These are phyloP conservation scores for Psammodynastes pulverulentus DNA, from an alignment of 2,113 vertebrate species.

Conservation along the genomic window DNA sequence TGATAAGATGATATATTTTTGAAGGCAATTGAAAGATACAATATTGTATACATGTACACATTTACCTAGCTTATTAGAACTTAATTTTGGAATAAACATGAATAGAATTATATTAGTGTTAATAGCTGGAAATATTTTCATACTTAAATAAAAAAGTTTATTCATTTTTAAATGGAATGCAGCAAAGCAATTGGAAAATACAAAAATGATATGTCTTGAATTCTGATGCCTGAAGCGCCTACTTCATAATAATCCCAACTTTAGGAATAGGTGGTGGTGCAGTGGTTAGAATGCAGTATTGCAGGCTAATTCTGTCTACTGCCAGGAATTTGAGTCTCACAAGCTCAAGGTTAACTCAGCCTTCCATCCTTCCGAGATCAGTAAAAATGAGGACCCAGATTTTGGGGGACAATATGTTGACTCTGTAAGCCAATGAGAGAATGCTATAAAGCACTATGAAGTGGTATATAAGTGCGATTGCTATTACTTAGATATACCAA, in stretches of 20 bases:
- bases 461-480: too few species aligned
- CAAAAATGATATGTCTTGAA: background rate
- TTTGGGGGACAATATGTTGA: too few species aligned
- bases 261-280: too few species aligned
- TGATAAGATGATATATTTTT: background rate
- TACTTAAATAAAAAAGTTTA: background rate
- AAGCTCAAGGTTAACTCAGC: too few species aligned
- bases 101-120: background rate
- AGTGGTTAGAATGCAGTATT: too few species aligned
- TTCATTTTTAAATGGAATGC: background rate
- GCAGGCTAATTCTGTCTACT: too few species aligned
- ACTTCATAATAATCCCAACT: background rate
- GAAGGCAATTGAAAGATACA: background rate
- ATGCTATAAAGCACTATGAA: too few species aligned
- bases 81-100: background rate
- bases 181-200: background rate
- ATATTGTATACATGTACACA: background rate
- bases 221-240: background rate
- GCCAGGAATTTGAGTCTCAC: too few species aligned
- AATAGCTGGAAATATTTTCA: background rate
- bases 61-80: background rate
- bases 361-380: too few species aligned
- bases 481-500: background rate
- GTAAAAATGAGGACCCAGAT: too few species aligned
- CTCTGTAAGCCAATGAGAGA: too few species aligned